Percentiles rank a stretch among this genome's conserved stretches.
These are phyloP conservation scores for Luperina testacea DNA, from an alignment of 2,888 invertebrate genomes.

Conservation along the genomic window DNA sequence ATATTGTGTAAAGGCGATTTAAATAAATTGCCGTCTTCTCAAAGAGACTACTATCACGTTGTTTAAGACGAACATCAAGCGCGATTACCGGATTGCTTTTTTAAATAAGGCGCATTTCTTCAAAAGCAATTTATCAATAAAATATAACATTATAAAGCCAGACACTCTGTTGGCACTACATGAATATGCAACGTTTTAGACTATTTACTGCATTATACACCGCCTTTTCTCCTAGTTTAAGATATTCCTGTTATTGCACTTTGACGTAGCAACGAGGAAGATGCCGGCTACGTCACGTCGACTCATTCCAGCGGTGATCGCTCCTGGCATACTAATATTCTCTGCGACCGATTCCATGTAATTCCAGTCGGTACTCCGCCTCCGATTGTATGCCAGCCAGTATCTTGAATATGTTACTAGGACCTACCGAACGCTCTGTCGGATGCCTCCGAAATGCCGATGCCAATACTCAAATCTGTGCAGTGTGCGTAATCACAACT, in stretches of 20 bases:
- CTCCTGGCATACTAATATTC: conserved; percentile 87
- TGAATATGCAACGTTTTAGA: conserved; percentile 55
- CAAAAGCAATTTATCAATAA: conserved; percentile 30
- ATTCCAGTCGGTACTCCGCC: conserved; percentile 82
- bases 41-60: conserved; percentile 1
- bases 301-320: conserved; percentile 87
- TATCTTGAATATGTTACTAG: conserved; percentile 86
- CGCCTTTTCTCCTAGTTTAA: conserved; percentile 67
- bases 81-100: conserved; percentile 25
- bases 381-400: conserved; percentile 81
- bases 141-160: conserved; percentile 33
- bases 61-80: conserved; percentile 31
- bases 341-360: conserved; percentile 85
- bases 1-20: conserved; percentile 29
- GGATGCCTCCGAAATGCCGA: conserved; percentile 53
- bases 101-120: conserved; percentile 25
- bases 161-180: conserved; percentile 27
- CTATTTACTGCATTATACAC: conserved; percentile 52
- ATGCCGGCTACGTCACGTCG: conserved; percentile 83
- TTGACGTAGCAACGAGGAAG: conserved; percentile 80
- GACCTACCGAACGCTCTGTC: conserved; percentile 35
- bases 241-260: conserved; percentile 83
- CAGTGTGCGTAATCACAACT: conserved; percentile 27
- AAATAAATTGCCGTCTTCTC: conserved; percentile 27
- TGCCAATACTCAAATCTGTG: conserved; percentile 33